phyloP scores from a whole-genome alignment of 2,797 vertebrate genomes.

The Cottoperca gobio region DNA sequence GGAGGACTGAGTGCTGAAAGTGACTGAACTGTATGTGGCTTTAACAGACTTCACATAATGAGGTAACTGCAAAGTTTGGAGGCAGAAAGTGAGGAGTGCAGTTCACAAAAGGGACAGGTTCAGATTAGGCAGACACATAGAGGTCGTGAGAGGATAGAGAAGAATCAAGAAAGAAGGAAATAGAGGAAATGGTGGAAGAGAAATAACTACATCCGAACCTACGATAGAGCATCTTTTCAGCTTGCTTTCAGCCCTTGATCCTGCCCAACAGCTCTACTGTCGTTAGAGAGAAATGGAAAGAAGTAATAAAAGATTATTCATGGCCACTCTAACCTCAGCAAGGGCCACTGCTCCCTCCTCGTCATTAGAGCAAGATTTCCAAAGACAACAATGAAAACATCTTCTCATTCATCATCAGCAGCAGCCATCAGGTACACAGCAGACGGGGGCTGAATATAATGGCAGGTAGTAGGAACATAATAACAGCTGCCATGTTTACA shows the following conservation, averaged over 20 bases:
- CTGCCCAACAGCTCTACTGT: conserved; percentile 6
- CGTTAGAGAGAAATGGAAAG: conserved; percentile 14
- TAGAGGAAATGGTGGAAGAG: conserved; percentile 4
- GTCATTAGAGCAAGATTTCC: conserved; percentile 47
- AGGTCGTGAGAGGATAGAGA: not conserved
- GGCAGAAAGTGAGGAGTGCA: not conserved
- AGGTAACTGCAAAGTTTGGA: not conserved
- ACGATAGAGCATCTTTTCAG: conserved; percentile 16
- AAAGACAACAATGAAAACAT: conserved; percentile 57
- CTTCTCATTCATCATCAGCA: conserved; percentile 45
- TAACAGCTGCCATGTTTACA: conserved; percentile 34
- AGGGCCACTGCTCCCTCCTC: conserved; percentile 39
- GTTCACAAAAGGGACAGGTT: conserved; percentile 2
- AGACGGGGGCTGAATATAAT: conserved; percentile 26
- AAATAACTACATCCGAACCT: not conserved
- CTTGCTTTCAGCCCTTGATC: conserved; percentile 29
- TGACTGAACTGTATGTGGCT: not conserved
- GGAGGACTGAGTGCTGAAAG: not conserved
- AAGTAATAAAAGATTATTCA: conserved; percentile 70
- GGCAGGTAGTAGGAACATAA: conserved; percentile 14
- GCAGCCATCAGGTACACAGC: conserved; percentile 26
- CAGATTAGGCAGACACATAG: not conserved
- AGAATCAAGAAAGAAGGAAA: not conserved
- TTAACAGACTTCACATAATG: not conserved
- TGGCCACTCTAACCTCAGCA: conserved; percentile 37